Percentiles rank a stretch among this genome's conserved stretches.
phyloP scores from a whole-genome alignment of 2,113 vertebrate genomes.

The Onychorhynchus coronatus region DNA sequence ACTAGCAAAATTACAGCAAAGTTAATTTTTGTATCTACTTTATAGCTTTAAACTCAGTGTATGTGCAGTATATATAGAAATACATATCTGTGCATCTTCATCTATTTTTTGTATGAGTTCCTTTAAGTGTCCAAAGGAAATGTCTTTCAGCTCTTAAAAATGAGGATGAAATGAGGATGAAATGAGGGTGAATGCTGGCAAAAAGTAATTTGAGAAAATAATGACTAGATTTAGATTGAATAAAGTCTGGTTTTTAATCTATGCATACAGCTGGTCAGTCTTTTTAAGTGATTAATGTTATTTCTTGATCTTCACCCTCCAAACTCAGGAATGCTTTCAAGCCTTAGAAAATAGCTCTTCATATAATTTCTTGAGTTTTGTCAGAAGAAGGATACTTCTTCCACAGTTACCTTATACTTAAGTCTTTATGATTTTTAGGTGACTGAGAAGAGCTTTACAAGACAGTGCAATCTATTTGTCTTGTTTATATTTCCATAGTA shows the following conservation, averaged over 20 bases:
- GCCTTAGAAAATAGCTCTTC: background rate
- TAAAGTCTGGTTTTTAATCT: background rate
- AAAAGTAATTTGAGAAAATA: background rate
- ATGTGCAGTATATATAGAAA: background rate
- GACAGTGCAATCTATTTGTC: background rate
- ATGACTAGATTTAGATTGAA: background rate
- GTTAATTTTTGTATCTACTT: background rate
- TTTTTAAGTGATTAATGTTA: background rate
- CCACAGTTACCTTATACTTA: background rate
- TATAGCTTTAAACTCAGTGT: background rate
- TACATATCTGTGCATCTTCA: background rate
- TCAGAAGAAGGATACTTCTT: background rate
- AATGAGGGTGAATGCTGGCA: background rate
- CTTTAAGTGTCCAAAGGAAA: background rate
- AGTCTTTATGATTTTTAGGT: background rate
- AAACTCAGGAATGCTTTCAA: background rate
- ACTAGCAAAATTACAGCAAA: background rate
- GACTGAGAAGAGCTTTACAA: background rate
- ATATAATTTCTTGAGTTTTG: background rate
- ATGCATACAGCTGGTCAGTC: background rate
- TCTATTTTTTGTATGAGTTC: background rate
- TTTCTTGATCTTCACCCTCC: background rate
- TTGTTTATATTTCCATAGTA: background rate
- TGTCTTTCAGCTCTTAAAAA: background rate
- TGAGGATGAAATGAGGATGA: background rate